Evolutionary conservation across 1,140 invertebrate species (phyloP), one percentile per base, ranked within the genome.

Genomic region (Antheraea mylitta): DNA sequence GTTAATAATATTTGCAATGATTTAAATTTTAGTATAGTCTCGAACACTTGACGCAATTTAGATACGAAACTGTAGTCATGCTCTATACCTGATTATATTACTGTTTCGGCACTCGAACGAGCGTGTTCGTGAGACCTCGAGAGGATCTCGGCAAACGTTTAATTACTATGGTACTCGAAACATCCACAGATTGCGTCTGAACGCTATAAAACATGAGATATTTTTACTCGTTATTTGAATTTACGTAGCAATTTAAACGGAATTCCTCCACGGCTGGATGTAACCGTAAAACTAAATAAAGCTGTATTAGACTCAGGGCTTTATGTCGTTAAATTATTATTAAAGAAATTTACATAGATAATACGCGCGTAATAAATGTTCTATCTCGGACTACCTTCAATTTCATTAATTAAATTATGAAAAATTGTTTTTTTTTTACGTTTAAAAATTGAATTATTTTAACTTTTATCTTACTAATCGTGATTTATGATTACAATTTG

Each of bases 341-440:
- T 61, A 61, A 61, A 61, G 59, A 61, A 61, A 61, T 61, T 61
- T 61, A 61, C 59, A 61, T 61, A 61, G 59, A 61, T 61, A 65
- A 18, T 42, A 42, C 22, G 22, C 22, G 22, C 22, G 22, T 30
- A 30, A 30, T 30, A 30, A 30, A 30, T 30, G 22, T 30, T 30
- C 22, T 30, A 30, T 4, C 22, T 30, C 22, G 22, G 22, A 30
- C 22, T 30, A 30, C 4, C 1, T 30, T 30, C 22, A 2, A 30
- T 30, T 30, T 30, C 22, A 30, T 1, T 30, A 30, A 30, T 30
- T 30, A 2, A 30, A 30, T 30, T 30, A 30, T 30, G 22, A 30
- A 2, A 30, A 30, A 30, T 30, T 30, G 4, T 30, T 30, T 30
- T 30, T n/a, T 1, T 30, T 30, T 30, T 30, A 30, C 22, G 22